phyloP scores from a whole-genome alignment of 2,888 invertebrate genomes.

The Megamerina dolium region DNA sequence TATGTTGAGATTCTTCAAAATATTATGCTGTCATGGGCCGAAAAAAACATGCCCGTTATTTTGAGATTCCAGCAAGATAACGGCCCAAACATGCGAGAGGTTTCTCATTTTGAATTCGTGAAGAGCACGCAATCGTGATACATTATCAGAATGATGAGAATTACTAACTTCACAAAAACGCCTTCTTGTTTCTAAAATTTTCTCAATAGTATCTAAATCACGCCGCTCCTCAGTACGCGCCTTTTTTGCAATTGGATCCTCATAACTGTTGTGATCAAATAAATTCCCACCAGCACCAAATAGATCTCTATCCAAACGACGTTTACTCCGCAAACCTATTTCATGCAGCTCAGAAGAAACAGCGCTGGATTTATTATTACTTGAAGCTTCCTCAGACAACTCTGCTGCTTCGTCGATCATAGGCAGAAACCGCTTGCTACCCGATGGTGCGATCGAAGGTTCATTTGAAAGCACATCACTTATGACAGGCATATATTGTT shows the following conservation, averaged over 20 bases:
- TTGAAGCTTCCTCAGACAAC: too few species aligned
- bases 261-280: conserved; percentile 51
- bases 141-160: conserved; percentile 45
- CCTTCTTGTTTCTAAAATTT: conserved; percentile 59
- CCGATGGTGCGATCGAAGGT: too few species aligned
- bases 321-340: conserved; percentile 37
- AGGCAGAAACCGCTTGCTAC: too few species aligned
- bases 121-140: conserved; percentile 45
- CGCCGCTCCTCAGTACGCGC: conserved; percentile 58
- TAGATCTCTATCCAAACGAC: conserved; percentile 54
- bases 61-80: conserved; percentile 60
- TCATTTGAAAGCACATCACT: too few species aligned
- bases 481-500: too few species aligned
- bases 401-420: too few species aligned
- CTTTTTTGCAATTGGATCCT: conserved; percentile 51
- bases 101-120: conserved; percentile 52
- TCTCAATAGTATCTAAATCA: conserved; percentile 60
- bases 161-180: conserved; percentile 52
- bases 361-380: too few species aligned
- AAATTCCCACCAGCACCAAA: conserved; percentile 70
- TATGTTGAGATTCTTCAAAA: conserved; percentile 49
- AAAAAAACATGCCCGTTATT: conserved; percentile 68
- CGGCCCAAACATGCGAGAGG: conserved; percentile 62
- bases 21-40: conserved; percentile 60
- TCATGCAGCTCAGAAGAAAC: conserved; percentile 26